These are phyloP conservation scores for Platysternon megacephalum DNA, from an alignment of 2,113 vertebrate genomes.

Conservation along the genomic window DNA sequence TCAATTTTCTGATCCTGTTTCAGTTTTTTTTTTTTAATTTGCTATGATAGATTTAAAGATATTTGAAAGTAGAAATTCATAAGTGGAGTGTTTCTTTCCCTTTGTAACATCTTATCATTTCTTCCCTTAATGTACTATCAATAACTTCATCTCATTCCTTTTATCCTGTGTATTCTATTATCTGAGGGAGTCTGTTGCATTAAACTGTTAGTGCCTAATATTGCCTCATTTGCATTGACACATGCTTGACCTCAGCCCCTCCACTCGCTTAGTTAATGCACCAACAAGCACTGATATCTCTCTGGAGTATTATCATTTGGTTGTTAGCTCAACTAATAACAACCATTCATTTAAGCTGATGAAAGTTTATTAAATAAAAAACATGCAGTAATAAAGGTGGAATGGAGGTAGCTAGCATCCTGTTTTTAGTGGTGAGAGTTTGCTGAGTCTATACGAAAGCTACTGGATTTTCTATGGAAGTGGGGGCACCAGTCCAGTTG, in stretches of 20 bases:
- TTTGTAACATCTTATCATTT: neutral
- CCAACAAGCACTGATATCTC: constrained; percentile 68
- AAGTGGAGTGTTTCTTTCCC: neutral
- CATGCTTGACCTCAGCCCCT: constrained; percentile 81
- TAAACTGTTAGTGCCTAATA: constrained; percentile 69
- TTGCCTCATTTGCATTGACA: constrained; percentile 82
- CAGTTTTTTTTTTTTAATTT: neutral
- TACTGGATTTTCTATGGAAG: neutral
- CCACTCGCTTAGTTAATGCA: constrained; percentile 66
- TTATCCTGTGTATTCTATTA: constrained; percentile 74
- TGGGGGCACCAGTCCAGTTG: neutral
- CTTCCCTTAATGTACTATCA: constrained; percentile 35
- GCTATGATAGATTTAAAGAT: neutral
- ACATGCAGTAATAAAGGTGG: constrained; percentile 63
- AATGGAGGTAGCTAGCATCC: neutral
- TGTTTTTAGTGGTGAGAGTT: neutral
- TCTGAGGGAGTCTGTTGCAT: constrained; percentile 57
- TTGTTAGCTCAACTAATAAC: constrained; percentile 81
- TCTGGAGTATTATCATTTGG: constrained; percentile 74
- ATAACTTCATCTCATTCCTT: constrained; percentile 64
- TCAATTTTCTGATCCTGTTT: neutral
- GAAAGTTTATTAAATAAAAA: constrained; percentile 82
- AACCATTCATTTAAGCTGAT: constrained; percentile 77
- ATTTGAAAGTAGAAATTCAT: constrained; percentile 2
- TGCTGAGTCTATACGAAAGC: neutral